These are phyloP conservation scores for Magallana nippona DNA, from an alignment of 2,888 invertebrate genomes.

Conservation along the genomic window DNA sequence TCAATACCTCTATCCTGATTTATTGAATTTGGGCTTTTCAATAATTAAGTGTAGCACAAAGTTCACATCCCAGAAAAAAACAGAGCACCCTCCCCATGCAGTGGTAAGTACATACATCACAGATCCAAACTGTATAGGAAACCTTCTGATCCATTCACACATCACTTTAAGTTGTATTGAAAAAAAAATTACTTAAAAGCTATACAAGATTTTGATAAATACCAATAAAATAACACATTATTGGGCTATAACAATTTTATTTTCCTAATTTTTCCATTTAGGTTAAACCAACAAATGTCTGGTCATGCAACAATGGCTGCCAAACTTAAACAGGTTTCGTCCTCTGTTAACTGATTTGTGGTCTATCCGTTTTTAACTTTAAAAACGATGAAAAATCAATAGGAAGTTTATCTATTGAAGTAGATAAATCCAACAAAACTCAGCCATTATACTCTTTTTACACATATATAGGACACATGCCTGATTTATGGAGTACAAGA, in stretches of 20 bases:
- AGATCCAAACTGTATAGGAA: not conserved
- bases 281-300: not conserved
- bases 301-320: not conserved
- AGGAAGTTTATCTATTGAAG: not conserved
- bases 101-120: not conserved
- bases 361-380: not conserved
- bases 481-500: slow-evolving; percentile 13
- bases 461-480: not conserved
- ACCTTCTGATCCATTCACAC: no score
- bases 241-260: not conserved
- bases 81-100: no score
- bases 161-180: not conserved
- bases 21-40: slow-evolving; percentile 13
- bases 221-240: not conserved
- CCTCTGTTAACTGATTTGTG: not conserved
- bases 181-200: not conserved
- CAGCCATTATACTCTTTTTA: not conserved
- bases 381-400: slow-evolving; percentile 1
- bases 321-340: not conserved
- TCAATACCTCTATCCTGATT: not conserved
- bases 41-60: slow-evolving; percentile 17
- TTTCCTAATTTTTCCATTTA: slow-evolving; percentile 3
- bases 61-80: not conserved
- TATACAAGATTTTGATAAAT: not conserved
- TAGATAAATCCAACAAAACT: not conserved